A percentile compares a stretch with the other conserved stretches of the same genome.
phyloP scores from a whole-genome alignment of 2,113 vertebrate species.

The Macquaria australasica region DNA sequence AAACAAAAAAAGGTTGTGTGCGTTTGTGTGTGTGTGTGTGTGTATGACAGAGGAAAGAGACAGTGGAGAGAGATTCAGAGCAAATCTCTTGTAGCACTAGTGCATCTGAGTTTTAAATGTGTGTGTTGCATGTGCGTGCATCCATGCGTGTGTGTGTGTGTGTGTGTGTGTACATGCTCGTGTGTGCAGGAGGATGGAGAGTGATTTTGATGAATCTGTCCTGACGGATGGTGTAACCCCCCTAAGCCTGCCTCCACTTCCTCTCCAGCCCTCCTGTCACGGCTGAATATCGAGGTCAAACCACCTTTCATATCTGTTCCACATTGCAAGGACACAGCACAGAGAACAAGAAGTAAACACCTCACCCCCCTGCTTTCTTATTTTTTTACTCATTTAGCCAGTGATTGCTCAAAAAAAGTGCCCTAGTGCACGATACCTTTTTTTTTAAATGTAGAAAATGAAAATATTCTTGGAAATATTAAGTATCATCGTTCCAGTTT shows the following conservation, averaged over 20 bases:
- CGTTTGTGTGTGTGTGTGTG: constrained; percentile 6
- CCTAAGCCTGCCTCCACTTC: constrained; percentile 70
- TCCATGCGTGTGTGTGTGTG: background rate
- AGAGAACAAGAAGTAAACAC: constrained; percentile 39
- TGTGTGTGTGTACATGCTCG: background rate
- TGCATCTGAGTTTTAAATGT: constrained; percentile 19
- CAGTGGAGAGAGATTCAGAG: constrained; percentile 4
- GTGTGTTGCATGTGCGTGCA: constrained; percentile 11
- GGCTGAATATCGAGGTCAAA: constrained; percentile 74
- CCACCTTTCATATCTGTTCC: constrained; percentile 71
- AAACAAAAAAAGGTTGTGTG: background rate
- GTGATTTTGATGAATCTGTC: constrained; percentile 76
- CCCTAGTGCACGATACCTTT: background rate
- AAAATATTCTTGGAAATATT: background rate
- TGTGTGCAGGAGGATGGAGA: constrained; percentile 18
- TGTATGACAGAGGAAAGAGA: background rate
- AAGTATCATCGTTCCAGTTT: background rate
- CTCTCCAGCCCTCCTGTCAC: constrained; percentile 66
- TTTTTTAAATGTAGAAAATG: background rate
- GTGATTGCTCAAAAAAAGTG: background rate
- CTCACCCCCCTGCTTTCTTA: background rate
- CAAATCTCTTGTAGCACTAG: constrained; percentile 15
- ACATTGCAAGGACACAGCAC: constrained; percentile 50
- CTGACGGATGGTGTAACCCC: constrained; percentile 76
- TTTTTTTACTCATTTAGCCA: background rate